phyloP scores from a whole-genome alignment of 2,888 invertebrate species.

The Boloria euphrosyne region DNA sequence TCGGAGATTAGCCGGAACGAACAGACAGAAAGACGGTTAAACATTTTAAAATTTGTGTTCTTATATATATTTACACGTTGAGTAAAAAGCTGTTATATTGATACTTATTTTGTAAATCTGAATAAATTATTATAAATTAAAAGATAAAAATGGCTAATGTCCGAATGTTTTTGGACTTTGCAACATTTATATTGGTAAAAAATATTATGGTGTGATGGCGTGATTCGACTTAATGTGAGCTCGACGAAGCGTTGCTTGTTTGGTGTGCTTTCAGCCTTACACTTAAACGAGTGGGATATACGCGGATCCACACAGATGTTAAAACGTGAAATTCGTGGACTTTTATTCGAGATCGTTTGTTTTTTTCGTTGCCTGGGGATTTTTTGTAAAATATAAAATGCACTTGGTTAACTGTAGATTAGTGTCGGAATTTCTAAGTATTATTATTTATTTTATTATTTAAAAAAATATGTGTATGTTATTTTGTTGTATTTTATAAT shows the following conservation, averaged over 20 bases:
- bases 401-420: not conserved
- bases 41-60: too few relatives aligned
- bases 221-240: not conserved
- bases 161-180: not conserved
- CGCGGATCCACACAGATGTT: conserved; percentile 36
- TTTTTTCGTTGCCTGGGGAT: conserved; percentile 19
- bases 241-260: not conserved
- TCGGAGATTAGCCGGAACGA: too few relatives aligned
- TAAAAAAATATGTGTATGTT: too few relatives aligned
- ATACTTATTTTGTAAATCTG: too few relatives aligned
- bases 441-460: too few relatives aligned
- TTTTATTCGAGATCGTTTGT: conserved; percentile 15
- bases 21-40: too few relatives aligned
- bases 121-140: not conserved
- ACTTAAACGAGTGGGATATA: conserved; percentile 39
- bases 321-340: conserved; percentile 1
- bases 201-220: too few relatives aligned
- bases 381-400: conserved; percentile 8
- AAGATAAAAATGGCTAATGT: conserved; percentile 1
- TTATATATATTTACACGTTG: too few relatives aligned
- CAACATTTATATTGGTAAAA: not conserved
- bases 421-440: not conserved
- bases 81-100: too few relatives aligned
- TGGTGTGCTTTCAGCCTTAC: conserved; percentile 23
- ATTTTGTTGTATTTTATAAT: too few relatives aligned